Evolutionary conservation across 2,888 invertebrate species (phyloP), one percentile per base, ranked within the genome.

Genomic region (Brenthis ino): DNA sequence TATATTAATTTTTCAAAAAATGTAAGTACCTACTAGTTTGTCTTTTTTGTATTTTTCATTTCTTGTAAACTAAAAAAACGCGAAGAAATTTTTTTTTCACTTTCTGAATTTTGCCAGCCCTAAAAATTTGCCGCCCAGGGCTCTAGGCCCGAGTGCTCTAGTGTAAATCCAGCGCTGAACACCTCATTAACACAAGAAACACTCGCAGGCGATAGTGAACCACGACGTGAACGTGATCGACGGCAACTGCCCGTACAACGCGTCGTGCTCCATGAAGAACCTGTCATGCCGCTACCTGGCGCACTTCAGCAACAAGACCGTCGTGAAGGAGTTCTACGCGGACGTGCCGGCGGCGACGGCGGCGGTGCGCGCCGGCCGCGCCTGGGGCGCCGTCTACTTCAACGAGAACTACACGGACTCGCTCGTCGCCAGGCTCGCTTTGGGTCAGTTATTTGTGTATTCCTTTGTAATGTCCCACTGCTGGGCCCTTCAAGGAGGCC

Each of bases 361-460:
- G 47, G 97, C 97, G 0, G 98, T 98, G 0, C 89, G 94, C 50
- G 87, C 86, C 2, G 98, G 98, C 0, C 93, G 96, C 33, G 96
- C 97, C 0, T 98, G 98, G 98, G 98, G 98, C 2, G 96, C 96
- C 11, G 85, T 98, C 6, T 96, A 96, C 82, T 97, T 99, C 80
- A 96, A 97, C 33, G 96, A 96, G 79, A 98, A 98, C 83, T 99
- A 98, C 79, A 97, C 98, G 0, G 96, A 96, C 73, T 97, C 97
- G 0, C 93, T 98, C 47, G 95, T 97, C 0, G 97, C 97, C 1
- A 93, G 98, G 75, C 95, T 97, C 87, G 95, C 96, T 43, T 88
- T 97, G 73, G 97, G 96, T 50, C 33, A n/a, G 64, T 56, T 1
- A 14, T 16, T 63, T 11, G 20, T 20, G 20, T 20, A 20, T 1